These are phyloP conservation scores for Chionodraco myersi DNA, from an alignment of 2,113 vertebrate genomes.

Conservation along the genomic window DNA sequence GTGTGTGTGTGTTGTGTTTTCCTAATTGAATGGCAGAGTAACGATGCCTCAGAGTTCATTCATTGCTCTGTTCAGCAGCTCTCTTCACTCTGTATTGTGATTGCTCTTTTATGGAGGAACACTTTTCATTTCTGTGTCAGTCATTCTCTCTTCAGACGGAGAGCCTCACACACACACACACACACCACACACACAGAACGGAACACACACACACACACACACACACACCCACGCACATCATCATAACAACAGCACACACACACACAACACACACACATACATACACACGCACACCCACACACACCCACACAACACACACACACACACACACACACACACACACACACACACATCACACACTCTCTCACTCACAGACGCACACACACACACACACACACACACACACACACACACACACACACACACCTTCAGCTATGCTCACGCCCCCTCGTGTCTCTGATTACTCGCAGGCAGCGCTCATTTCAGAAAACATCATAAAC, in stretches of 20 bases:
- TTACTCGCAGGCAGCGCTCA: conserved; percentile 76
- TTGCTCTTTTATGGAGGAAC: conserved; percentile 61
- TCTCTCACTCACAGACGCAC: too few relatives aligned
- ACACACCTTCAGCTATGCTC: neutral
- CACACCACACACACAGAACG: too few relatives aligned
- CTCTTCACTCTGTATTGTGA: conserved; percentile 48
- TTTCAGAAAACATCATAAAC: conserved; percentile 83
- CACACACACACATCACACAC: conserved; percentile 9
- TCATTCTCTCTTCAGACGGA: conserved; percentile 51
- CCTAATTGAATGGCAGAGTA: conserved; percentile 57
- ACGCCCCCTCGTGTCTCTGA: neutral
- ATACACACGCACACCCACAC: neutral
- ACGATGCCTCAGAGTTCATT: conserved; percentile 48
- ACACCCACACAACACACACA: neutral
- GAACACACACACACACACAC: too few relatives aligned
- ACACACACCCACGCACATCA: too few relatives aligned
- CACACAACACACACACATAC: too few relatives aligned
- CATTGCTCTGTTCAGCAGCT: conserved; percentile 19
- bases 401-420: conserved; percentile 23
- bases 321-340: neutral
- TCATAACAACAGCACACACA: too few relatives aligned
- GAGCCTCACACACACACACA: conserved; percentile 30
- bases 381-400: conserved; percentile 1
- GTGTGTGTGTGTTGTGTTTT: too few relatives aligned
- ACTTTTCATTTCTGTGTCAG: conserved; percentile 51